These are phyloP conservation scores for Coecobrya sp. DNA, from an alignment of 2,888 invertebrate genomes.

Conservation along the genomic window DNA sequence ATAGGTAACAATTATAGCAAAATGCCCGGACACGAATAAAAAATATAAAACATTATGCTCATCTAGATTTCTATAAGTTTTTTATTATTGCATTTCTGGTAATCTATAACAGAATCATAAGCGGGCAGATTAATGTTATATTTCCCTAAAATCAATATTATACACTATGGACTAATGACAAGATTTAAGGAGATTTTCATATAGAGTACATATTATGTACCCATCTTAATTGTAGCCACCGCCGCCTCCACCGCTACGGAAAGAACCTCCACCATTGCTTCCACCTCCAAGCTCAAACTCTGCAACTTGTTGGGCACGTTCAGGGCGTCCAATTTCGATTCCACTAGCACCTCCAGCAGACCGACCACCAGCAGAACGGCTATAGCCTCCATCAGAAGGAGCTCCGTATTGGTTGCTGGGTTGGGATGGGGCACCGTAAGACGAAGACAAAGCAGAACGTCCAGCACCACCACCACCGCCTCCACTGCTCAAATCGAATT, in stretches of 20 bases:
- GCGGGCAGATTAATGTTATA: too few relatives aligned
- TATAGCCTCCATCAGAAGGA: not conserved
- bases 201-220: not conserved
- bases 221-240: slow-evolving; percentile 74
- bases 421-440: too few relatives aligned
- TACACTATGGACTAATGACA: slow-evolving; percentile 45
- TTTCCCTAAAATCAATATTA: too few relatives aligned
- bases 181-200: slow-evolving; percentile 38
- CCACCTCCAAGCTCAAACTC: slow-evolving; percentile 70
- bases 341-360: slow-evolving; percentile 1
- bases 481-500: slow-evolving; percentile 69
- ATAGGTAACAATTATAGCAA: too few relatives aligned
- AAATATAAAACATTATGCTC: too few relatives aligned
- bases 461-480: slow-evolving; percentile 54
- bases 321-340: slow-evolving; percentile 52
- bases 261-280: slow-evolving; percentile 21
- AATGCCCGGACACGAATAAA: too few relatives aligned
- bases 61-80: too few relatives aligned
- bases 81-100: too few relatives aligned
- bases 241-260: slow-evolving; percentile 45
- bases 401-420: slow-evolving; percentile 30
- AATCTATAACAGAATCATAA: too few relatives aligned
- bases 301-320: slow-evolving; percentile 79
- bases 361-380: slow-evolving; percentile 26
- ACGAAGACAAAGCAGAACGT: not conserved